Evolutionary conservation across 92 coral and sea anemone species (phyloP).

Genomic region (Umimayanthus chanpuru): DNA sequence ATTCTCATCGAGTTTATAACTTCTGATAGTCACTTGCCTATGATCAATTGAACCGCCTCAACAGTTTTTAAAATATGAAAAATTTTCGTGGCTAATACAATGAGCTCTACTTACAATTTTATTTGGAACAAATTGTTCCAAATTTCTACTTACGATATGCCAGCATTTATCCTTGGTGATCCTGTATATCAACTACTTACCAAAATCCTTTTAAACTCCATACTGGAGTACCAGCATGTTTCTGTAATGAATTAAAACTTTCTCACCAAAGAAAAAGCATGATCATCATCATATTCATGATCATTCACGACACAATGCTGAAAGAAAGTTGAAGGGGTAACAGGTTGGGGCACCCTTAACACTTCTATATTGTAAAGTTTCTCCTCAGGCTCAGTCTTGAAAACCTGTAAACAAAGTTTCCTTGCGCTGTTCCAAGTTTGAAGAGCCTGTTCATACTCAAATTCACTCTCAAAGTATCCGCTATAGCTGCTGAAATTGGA

Average conservation of each 20-base stretch:
- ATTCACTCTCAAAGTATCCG: constrained; percentile 27
- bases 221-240: constrained; percentile 29
- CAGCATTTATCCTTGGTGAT: constrained; percentile 3
- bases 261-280: constrained; percentile 36
- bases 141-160: constrained; percentile 27
- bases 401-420: constrained; percentile 29
- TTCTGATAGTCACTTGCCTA: neutral
- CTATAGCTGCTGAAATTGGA: constrained; percentile 40
- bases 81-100: neutral
- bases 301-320: constrained; percentile 15
- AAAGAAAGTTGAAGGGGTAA: constrained; percentile 30
- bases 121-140: constrained; percentile 23
- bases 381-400: neutral
- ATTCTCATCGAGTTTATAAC: neutral
- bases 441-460: constrained; percentile 21
- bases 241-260: constrained; percentile 24
- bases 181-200: constrained; percentile 40
- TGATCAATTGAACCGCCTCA: neutral
- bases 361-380: constrained; percentile 26
- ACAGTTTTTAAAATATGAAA: neutral
- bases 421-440: constrained; percentile 43
- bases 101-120: constrained; percentile 16
- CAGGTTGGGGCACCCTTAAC: constrained; percentile 29
- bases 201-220: constrained; percentile 27
- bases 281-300: constrained; percentile 20